These are phyloP conservation scores for Xiphorhynchus elegans DNA, from an alignment of 2,113 vertebrate species.

Conservation along the genomic window DNA sequence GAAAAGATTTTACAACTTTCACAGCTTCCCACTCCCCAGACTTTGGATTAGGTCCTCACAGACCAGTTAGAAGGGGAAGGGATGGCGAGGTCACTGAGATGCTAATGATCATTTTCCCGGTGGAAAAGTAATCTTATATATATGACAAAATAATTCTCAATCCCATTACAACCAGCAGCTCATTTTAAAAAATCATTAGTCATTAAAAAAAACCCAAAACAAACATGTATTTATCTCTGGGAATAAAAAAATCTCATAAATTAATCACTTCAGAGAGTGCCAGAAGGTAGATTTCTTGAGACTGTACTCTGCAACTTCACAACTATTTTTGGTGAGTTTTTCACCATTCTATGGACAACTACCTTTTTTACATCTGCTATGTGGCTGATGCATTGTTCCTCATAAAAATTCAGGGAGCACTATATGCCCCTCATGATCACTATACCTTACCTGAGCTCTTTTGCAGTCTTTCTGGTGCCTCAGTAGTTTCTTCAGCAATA, in stretches of 20 bases:
- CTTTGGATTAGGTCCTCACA: background rate
- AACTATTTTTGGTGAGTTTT: background rate
- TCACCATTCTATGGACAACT: background rate
- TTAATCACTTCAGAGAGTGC: background rate
- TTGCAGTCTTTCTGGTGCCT: conserved; percentile 74
- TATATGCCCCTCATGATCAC: background rate
- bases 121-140: background rate
- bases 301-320: background rate
- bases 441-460: conserved; percentile 69
- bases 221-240: background rate
- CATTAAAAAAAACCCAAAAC: background rate
- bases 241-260: background rate
- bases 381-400: background rate
- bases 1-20: conserved; percentile 3
- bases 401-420: background rate
- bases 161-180: background rate
- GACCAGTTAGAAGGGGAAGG: background rate
- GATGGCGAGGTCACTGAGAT: background rate
- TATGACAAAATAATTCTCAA: background rate
- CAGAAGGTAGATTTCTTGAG: background rate
- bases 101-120: background rate
- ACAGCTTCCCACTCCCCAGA: background rate
- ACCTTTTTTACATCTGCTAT: background rate
- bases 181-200: background rate
- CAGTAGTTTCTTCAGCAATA: conserved; percentile 81